Evolutionary conservation across 2,113 vertebrate genomes (phyloP).

Genomic region (Petrocephalus microphthalmus): DNA sequence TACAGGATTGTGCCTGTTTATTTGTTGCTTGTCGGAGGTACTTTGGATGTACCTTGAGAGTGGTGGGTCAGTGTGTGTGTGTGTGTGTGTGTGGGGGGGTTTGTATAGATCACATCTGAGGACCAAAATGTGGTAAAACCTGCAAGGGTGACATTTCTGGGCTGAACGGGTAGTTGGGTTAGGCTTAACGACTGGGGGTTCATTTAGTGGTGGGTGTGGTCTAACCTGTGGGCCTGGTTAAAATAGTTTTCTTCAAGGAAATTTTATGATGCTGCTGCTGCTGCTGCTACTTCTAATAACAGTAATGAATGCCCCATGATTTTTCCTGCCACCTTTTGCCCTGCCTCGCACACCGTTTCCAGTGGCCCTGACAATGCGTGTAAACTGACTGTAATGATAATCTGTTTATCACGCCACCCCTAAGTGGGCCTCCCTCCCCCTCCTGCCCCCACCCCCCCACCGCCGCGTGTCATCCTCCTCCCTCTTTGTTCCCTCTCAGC

Average conservation of each 20-base stretch:
- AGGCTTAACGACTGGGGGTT: neutral
- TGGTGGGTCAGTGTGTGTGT: neutral
- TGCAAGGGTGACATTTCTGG: neutral
- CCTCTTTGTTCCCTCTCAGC: neutral
- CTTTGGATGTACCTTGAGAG: no score
- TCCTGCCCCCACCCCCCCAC: no score
- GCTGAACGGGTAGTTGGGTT: neutral
- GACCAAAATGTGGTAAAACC: no score
- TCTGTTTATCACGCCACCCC: neutral
- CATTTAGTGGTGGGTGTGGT: neutral
- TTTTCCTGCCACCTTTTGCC: neutral
- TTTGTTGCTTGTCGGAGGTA: neutral
- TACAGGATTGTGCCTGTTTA: neutral
- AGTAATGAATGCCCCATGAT: no score
- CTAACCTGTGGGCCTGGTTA: neutral
- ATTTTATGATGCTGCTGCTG: neutral
- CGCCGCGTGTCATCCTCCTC: neutral
- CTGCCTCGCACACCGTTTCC: neutral
- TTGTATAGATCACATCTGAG: no score
- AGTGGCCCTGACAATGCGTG: neutral
- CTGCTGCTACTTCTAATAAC: neutral
- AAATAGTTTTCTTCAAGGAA: neutral
- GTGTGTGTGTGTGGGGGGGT: neutral
- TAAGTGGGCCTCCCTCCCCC: neutral
- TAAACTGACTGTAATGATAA: conserved; percentile 1